Conservation (phyloP, 2,113 vertebrate genomes). For the Cololabis saira region DNA sequence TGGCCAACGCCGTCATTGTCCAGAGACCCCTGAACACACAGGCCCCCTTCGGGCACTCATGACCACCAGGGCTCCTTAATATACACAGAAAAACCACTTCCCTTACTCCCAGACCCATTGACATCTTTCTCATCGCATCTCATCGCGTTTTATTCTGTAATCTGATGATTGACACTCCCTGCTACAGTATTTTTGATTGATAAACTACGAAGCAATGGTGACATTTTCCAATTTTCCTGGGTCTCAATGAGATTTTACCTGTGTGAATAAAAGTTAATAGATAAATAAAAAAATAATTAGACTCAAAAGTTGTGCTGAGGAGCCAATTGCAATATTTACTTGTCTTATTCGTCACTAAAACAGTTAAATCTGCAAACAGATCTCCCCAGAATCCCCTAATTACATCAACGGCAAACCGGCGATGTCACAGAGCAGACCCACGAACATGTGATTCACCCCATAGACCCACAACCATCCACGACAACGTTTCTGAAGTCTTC, state of each 20-base stretch:
- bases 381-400: not conserved
- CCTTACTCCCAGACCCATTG: not conserved
- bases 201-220: not conserved
- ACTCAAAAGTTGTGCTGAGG: slow-evolving; percentile 19
- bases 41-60: slow-evolving; percentile 83
- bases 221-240: not conserved
- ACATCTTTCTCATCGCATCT: too few species aligned
- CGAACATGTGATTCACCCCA: slow-evolving; percentile 3
- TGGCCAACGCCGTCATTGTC: slow-evolving; percentile 90
- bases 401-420: slow-evolving; percentile 5
- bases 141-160: not conserved
- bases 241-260: too few species aligned
- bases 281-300: too few species aligned
- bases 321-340: slow-evolving; percentile 8
- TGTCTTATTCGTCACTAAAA: slow-evolving; percentile 24
- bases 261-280: too few species aligned
- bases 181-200: slow-evolving; percentile 6
- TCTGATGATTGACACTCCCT: not conserved
- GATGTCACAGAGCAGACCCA: slow-evolving; percentile 21
- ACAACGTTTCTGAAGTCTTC: slow-evolving; percentile 58
- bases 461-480: slow-evolving; percentile 18
- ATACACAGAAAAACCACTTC: not conserved
- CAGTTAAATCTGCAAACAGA: not conserved
- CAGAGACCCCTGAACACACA: slow-evolving; percentile 86
- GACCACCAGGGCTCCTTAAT: slow-evolving; percentile 33